Percentiles rank a stretch among this genome's conserved stretches.
These are phyloP conservation scores for human (Homo sapiens) DNA, from an alignment of 2,113 vertebrate genomes.

Conservation along the genomic window GRCh38 chr4:170311001-170311500, in stretches of 20 bases:
- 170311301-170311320: background rate
- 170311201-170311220: background rate
- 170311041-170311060: background rate
- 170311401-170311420: background rate
- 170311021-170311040: background rate
- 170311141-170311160: background rate
- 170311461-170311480: background rate
- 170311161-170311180: background rate
- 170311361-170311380: background rate
- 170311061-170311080: background rate
- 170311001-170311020: background rate
- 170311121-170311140: background rate
- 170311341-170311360: background rate
- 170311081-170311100: background rate
- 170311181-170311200: background rate
- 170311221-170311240: background rate
- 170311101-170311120: background rate
- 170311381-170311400: background rate
- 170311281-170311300: background rate
- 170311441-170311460: background rate
- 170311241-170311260: background rate
- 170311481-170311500: background rate
- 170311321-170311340: background rate
- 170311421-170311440: background rate
- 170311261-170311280: background rate